These are phyloP conservation scores for Poecilia latipinna DNA, from an alignment of 2,113 vertebrate genomes.

Conservation along the genomic window DNA sequence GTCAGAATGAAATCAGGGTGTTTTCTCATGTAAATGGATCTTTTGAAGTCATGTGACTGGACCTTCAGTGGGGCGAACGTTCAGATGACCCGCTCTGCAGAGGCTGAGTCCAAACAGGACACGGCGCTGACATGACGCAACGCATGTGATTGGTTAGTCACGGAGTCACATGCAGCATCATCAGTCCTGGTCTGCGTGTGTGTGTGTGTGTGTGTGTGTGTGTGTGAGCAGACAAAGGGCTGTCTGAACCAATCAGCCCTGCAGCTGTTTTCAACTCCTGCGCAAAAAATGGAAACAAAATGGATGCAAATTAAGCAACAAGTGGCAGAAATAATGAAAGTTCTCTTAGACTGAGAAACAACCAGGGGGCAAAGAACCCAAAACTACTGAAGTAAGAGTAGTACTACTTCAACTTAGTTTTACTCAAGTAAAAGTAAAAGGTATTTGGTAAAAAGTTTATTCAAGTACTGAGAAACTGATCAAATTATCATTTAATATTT, in stretches of 20 bases:
- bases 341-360: not conserved
- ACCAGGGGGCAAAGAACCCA: no score
- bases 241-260: constrained; percentile 14
- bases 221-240: constrained; percentile 13
- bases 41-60: not conserved
- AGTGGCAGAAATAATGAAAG: not conserved
- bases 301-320: not conserved
- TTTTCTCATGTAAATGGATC: not conserved
- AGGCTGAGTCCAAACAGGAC: constrained; percentile 15
- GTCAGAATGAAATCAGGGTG: not conserved
- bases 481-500: no score
- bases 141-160: constrained; percentile 58
- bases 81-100: not conserved
- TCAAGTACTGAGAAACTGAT: no score
- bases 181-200: constrained; percentile 34
- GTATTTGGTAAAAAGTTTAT: no score
- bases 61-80: not conserved
- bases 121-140: constrained; percentile 29
- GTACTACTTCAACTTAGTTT: no score
- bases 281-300: constrained; percentile 6
- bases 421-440: no score
- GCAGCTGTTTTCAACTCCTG: constrained; percentile 36
- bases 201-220: constrained; percentile 8
- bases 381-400: no score
- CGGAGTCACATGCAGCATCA: constrained; percentile 43